Evolutionary conservation across 2,113 vertebrate genomes (phyloP).

Genomic region (Meriones unguiculatus): DNA sequence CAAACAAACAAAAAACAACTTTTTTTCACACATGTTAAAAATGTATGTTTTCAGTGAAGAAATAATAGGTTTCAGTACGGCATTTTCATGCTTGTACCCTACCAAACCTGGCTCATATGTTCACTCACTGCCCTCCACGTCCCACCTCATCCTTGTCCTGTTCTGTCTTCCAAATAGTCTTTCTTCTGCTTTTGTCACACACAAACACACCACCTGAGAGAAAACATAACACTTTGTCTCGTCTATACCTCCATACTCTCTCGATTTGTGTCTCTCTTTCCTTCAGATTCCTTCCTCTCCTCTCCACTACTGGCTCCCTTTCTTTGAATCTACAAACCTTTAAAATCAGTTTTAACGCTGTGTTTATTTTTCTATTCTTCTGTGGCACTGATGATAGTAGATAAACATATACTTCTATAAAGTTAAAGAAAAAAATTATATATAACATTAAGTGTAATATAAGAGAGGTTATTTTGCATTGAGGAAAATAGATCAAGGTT

Average conservation of each 20-base stretch:
- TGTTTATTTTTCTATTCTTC: not conserved
- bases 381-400: conserved; percentile 25
- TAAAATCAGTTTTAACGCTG: not conserved
- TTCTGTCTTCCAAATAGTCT: not conserved
- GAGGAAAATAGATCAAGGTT: conserved; percentile 6
- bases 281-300: not conserved
- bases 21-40: not conserved
- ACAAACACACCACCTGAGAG: rapidly evolving
- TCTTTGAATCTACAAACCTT: not conserved
- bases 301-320: not conserved
- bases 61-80: not conserved
- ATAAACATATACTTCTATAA: conserved; percentile 1
- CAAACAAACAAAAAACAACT: not conserved
- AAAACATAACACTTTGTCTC: not conserved
- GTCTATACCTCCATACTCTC: not conserved
- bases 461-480: not conserved
- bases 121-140: not conserved
- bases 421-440: not conserved
- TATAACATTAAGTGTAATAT: not conserved
- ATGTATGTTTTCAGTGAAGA: not conserved
- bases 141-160: too few relatives aligned
- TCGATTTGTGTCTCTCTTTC: not conserved
- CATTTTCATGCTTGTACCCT: not conserved
- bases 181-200: not conserved
- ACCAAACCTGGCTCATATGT: not conserved